Evolutionary conservation across 2,113 vertebrate species (phyloP).

Genomic region (Vidua chalybeata): DNA sequence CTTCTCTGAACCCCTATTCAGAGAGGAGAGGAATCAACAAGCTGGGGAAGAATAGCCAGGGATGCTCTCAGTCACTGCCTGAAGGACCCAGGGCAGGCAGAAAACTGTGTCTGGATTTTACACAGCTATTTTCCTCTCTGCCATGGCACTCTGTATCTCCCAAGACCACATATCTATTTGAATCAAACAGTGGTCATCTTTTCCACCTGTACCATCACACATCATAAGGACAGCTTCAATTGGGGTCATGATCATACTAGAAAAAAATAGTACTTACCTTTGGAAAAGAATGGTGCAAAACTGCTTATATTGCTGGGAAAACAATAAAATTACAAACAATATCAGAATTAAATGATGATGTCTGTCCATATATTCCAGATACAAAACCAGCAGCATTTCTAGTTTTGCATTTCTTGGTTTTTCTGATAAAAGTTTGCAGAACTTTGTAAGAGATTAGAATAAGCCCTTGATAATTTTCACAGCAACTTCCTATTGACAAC

Average conservation of each 20-base stretch:
- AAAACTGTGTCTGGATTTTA: not conserved
- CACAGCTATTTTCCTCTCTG: not conserved
- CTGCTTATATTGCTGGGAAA: not conserved
- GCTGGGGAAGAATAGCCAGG: not conserved
- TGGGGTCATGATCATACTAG: not conserved
- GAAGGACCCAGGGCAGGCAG: not conserved
- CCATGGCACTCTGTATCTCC: not conserved
- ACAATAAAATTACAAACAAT: not conserved
- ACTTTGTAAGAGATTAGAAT: not conserved
- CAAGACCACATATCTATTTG: not conserved
- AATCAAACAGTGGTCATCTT: not conserved
- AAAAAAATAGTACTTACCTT: not conserved
- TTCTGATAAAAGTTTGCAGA: not conserved
- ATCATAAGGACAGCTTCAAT: rapidly evolving
- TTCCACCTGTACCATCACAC: not conserved
- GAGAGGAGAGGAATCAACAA: not conserved
- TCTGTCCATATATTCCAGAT: not conserved
- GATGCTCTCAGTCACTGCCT: not conserved
- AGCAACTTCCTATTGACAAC: not conserved
- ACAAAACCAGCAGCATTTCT: not conserved
- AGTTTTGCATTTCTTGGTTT: not conserved
- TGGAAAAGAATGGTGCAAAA: not conserved
- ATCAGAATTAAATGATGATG: not conserved
- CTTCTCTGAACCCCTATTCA: not conserved
- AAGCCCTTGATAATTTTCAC: not conserved